Percentiles rank a stretch among this genome's conserved stretches.
Evolutionary conservation across 2,888 invertebrate genomes (phyloP).

Genomic region (Formica aserva): DNA sequence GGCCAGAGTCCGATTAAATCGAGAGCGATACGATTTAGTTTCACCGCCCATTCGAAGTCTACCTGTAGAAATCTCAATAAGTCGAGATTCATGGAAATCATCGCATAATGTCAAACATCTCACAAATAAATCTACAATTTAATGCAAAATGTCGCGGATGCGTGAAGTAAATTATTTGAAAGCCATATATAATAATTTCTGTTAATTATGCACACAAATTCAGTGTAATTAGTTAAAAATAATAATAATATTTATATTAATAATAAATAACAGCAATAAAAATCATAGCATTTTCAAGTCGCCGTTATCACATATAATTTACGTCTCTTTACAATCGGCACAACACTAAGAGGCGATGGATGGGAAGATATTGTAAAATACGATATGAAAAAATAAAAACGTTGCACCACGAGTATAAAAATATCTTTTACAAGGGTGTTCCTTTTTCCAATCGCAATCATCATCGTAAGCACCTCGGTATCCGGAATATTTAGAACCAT

Average conservation of each 20-base stretch:
- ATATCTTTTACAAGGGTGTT: background rate
- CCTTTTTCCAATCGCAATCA: background rate
- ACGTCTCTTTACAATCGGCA: background rate
- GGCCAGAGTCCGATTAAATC: conserved; percentile 59
- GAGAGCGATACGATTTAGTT: conserved; percentile 40
- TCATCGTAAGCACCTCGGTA: background rate
- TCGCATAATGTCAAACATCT: too few species aligned
- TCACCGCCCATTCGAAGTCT: conserved; percentile 62
- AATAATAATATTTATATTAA: background rate
- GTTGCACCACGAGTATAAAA: background rate
- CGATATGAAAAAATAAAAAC: background rate
- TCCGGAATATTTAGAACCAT: background rate
- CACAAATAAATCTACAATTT: too few species aligned
- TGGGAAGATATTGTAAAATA: too few species aligned
- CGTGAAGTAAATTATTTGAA: background rate
- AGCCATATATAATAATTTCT: background rate
- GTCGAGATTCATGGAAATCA: background rate
- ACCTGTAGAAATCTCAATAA: background rate
- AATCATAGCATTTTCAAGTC: background rate
- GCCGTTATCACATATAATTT: background rate
- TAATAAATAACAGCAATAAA: background rate
- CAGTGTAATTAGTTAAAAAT: background rate
- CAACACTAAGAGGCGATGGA: too few species aligned
- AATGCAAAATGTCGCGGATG: too few species aligned
- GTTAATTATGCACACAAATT: background rate